These are phyloP conservation scores for Pachydiplax longipennis DNA, from an alignment of 2,888 invertebrate genomes.

Conservation along the genomic window DNA sequence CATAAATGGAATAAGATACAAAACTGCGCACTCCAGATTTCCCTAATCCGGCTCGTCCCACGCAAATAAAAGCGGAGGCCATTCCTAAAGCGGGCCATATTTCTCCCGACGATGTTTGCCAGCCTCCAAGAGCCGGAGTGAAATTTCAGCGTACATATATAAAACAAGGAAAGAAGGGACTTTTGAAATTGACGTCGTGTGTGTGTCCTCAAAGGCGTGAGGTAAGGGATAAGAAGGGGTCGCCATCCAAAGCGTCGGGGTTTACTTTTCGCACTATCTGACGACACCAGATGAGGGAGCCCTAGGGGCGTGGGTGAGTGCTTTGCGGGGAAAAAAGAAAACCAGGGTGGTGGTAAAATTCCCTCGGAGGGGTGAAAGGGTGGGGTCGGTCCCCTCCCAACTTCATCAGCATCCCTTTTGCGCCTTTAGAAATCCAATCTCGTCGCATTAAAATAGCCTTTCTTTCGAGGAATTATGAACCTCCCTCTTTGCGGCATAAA, in stretches of 20 bases:
- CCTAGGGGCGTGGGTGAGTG: conserved; percentile 21
- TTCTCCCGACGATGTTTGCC: no score
- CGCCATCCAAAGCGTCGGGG: background rate
- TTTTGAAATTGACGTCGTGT: background rate
- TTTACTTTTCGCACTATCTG: conserved; percentile 44
- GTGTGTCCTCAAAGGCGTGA: background rate
- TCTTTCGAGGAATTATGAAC: no score
- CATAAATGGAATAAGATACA: no score
- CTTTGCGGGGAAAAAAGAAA: background rate
- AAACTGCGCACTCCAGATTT: no score
- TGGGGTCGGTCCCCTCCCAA: background rate
- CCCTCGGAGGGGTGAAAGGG: background rate
- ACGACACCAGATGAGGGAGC: conserved; percentile 40
- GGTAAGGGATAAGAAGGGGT: background rate
- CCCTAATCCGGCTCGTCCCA: no score
- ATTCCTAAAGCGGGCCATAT: no score
- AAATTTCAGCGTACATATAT: no score
- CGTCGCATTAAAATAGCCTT: background rate
- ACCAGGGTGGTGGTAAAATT: conserved; percentile 36
- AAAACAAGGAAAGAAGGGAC: no score
- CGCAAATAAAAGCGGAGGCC: no score
- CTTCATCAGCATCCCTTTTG: background rate
- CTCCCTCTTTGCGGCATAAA: no score
- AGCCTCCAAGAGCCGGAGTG: no score
- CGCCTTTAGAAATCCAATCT: background rate